phyloP scores from a whole-genome alignment of 2,888 invertebrate species.

The Oligia latruncula region DNA sequence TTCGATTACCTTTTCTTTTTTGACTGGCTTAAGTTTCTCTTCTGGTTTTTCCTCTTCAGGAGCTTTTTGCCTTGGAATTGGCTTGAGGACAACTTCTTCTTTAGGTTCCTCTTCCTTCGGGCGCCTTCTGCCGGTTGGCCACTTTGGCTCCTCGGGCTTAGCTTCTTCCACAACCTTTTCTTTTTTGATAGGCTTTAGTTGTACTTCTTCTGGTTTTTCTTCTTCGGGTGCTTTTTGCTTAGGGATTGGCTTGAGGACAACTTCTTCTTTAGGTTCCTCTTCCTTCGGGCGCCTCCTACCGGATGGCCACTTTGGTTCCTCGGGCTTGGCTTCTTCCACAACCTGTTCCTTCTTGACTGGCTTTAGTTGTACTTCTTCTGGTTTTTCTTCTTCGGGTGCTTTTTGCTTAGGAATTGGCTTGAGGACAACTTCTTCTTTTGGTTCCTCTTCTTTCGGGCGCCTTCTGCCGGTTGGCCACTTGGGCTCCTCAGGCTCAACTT shows the following conservation, averaged over 20 bases:
- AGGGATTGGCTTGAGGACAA: slow-evolving; percentile 75
- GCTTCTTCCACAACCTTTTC: slow-evolving; percentile 55
- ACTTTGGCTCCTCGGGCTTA: not conserved
- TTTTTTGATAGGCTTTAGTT: slow-evolving; percentile 72
- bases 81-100: slow-evolving; percentile 2
- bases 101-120: slow-evolving; percentile 2
- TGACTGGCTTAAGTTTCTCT: not conserved
- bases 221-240: slow-evolving; percentile 78
- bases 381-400: slow-evolving; percentile 74
- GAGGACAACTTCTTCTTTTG: not conserved
- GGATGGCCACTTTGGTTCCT: slow-evolving; percentile 73
- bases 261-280: slow-evolving; percentile 76
- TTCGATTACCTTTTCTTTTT: slow-evolving; percentile 26
- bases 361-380: slow-evolving; percentile 84
- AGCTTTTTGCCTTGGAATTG: not conserved
- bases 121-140: not conserved
- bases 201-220: slow-evolving; percentile 71
- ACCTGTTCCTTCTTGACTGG: slow-evolving; percentile 68
- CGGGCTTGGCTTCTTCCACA: slow-evolving; percentile 72
- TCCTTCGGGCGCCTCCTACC: slow-evolving; percentile 69
- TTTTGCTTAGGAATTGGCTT: slow-evolving; percentile 23
- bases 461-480: not conserved
- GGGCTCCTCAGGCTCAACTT: not conserved
- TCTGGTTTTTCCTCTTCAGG: not conserved
- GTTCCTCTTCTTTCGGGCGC: not conserved